Conservation (phyloP, 2,113 vertebrate species). For the Phoxinus phoxinus region DNA sequence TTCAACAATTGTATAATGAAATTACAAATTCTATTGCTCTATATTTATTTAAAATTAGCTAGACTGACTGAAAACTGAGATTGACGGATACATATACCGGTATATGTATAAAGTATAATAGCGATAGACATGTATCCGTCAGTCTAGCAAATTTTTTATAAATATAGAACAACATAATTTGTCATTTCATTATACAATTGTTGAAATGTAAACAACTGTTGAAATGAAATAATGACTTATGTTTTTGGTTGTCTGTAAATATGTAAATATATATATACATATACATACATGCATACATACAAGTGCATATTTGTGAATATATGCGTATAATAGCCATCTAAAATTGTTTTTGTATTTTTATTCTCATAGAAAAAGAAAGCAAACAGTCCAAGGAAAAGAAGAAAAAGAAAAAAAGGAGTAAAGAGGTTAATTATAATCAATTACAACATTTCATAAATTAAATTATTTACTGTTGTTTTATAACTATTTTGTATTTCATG, state of each 20-base stretch:
- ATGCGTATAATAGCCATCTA: background rate
- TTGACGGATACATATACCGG: too few relatives aligned
- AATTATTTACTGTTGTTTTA: background rate
- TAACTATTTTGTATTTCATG: background rate
- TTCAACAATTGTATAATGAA: too few relatives aligned
- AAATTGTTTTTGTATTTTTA: constrained; percentile 32
- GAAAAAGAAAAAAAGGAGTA: constrained; percentile 92
- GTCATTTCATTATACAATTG: background rate
- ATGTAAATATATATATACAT: too few relatives aligned
- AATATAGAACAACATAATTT: too few relatives aligned
- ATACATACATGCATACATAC: too few relatives aligned
- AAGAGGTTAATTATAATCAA: constrained; percentile 79
- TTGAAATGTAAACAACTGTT: too few relatives aligned
- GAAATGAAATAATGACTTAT: too few relatives aligned
- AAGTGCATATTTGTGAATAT: background rate
- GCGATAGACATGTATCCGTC: background rate
- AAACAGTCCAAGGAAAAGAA: constrained; percentile 85
- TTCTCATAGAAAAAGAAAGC: constrained; percentile 80
- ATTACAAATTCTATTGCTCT: too few relatives aligned
- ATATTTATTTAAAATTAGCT: too few relatives aligned
- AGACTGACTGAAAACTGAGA: too few relatives aligned
- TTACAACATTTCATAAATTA: background rate
- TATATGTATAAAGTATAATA: background rate
- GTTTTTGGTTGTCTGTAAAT: too few relatives aligned
- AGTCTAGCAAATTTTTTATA: background rate